Evolutionary conservation across 2,888 invertebrate genomes (phyloP), one percentile per base, ranked within the genome.

Genomic region (Crepidodera aurea): DNA sequence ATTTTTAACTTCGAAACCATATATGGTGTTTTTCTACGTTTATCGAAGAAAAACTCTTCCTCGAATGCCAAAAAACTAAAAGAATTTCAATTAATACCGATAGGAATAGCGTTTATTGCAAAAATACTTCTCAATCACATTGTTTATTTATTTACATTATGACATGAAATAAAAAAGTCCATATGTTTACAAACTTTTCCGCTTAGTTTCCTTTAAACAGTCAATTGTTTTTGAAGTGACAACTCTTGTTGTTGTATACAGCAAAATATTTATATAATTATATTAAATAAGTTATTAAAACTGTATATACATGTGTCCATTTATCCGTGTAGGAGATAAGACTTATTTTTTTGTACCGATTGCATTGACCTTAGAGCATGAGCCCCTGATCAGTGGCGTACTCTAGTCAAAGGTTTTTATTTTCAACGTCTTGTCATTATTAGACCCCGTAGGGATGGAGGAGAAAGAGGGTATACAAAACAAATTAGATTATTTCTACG

Each of bases 241-340:
- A 44, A 32, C 44, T 39, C 46, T 27, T 66, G 66, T 66, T 66
- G 50, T 66, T 60, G 48, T 57, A 44, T 32, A 32, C 55, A 60
- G 56, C 64, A 60, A 64, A 64, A 66, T 66, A 67, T 67, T 65
- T 65, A 65, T 63, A 64, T 65, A 62, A 67, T 67, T 65, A 59
- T 42, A 48, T 65, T 59, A 53, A 61, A 58, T 56, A 56, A 55
- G 44, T 63, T 65, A 61, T 61, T 64, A 60, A 65, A 67, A 63
- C 56, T 46, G 55, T 51, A 55, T 42, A 32, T 34, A 59, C 56
- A 61, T 60, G 60, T 51, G 58, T 48, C 56, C 59, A 55, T 34
- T 53, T 63, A 65, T 62, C 46, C 46, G 34, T 56, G 37, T 56
- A 34, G 16, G 25, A 22, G 56, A 56, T 56, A 48, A 56, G 15